Evolutionary conservation across 2,888 invertebrate genomes (phyloP), one percentile per base, ranked within the genome.

Genomic region (Thysanoteuthis rhombus): DNA sequence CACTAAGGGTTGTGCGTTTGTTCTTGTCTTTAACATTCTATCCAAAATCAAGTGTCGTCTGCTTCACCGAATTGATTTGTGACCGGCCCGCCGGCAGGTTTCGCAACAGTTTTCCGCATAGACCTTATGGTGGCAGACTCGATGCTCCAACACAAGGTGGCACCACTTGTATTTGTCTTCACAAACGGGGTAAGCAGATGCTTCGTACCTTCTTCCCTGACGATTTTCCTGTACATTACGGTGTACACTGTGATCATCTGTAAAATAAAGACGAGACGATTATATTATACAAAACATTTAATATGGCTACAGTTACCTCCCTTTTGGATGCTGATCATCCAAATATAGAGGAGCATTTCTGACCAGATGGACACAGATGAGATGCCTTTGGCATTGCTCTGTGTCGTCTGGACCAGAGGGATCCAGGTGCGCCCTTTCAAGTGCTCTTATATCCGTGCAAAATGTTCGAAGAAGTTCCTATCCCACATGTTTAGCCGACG

Each of bases 81-180:
- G n/a, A 0, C 75, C 12, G 2, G n/a, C n/a, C n/a, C 75, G 75
- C 75, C 91, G 42, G 39, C 96, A 96, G 1, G 95, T 95, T 92
- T 94, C 93, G 94, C 96, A 96, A 93, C 95, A 96, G 93, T 95
- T 95, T 93, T 94, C 94, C 36, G 95, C 95, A 94, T 96, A 96
- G 94, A 95, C 95, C 75, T 94, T 94, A 58, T 95, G 95, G 58
- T 94, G 94, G 94, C 96, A 96, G 28, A 95, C 95, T 89, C 95
- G 95, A 93, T 95, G 95, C 89, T 95, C 94, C 28, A 94, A 94
- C 6, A 95, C 96, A 19, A 95, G 94, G 93, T 95, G 94, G 93
- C 96, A 96, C 96, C 96, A 95, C 3, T 94, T 94, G 93, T 95
- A 95, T 90, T 95, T 95, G 94, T 96, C 95, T 38, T 94, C 93